phyloP scores from a whole-genome alignment of 2,888 invertebrate genomes.

The Calameuta pallipes region DNA sequence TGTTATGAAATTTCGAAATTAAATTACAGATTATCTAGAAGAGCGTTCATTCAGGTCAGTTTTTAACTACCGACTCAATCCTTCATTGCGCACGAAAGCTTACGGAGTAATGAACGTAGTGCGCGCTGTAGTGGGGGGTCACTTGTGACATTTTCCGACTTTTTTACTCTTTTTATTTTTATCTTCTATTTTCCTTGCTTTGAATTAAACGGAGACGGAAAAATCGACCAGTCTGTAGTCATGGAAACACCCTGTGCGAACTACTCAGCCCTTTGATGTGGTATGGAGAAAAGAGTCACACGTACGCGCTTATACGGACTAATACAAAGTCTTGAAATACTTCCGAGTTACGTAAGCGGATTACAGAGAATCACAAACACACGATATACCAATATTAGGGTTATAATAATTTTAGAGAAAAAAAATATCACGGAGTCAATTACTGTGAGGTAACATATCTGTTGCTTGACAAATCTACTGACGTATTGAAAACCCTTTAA shows the following conservation, averaged over 20 bases:
- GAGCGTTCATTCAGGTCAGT: background rate
- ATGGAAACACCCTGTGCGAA: conserved; percentile 42
- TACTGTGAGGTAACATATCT: background rate
- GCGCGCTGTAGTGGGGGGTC: background rate
- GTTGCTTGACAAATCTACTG: background rate
- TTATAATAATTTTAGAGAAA: background rate
- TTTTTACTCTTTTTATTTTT: conserved; percentile 7
- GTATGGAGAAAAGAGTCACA: background rate
- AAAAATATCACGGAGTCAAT: background rate
- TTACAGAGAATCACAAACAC: background rate
- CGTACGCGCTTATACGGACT: background rate
- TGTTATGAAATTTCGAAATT: background rate
- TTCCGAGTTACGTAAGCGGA: background rate
- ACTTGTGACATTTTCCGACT: background rate
- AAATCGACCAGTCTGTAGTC: conserved; percentile 59
- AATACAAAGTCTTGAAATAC: background rate
- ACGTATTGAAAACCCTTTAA: background rate
- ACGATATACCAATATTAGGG: background rate
- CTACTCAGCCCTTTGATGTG: background rate
- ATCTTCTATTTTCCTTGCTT: conserved; percentile 28
- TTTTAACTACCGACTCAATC: background rate
- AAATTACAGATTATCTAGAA: no score
- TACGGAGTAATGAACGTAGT: background rate
- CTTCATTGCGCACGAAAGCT: background rate
- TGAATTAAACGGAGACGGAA: conserved; percentile 31